Conservation (phyloP, 2,888 invertebrate genomes). For the Nephrotoma guestfalica region DNA sequence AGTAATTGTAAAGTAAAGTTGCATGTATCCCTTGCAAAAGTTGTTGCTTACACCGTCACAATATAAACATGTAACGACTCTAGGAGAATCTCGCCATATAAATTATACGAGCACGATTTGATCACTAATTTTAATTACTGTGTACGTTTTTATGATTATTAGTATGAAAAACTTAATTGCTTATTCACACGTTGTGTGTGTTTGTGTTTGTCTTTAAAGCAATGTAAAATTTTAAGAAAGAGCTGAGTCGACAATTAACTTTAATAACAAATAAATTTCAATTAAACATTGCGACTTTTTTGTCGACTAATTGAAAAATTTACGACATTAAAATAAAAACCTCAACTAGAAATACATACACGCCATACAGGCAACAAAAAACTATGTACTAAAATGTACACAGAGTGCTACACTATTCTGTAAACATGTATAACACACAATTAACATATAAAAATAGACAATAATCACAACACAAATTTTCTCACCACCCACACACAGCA, state of each 20-base stretch:
- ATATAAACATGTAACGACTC: too few relatives aligned
- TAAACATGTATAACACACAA: background rate
- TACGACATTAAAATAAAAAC: background rate
- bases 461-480: background rate
- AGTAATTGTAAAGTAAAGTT: too few relatives aligned
- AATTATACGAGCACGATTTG: background rate
- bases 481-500: background rate
- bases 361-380: background rate
- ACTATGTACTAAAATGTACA: background rate
- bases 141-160: background rate
- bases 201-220: background rate
- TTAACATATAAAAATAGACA: background rate
- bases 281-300: background rate
- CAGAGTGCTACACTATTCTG: background rate
- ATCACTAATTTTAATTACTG: background rate
- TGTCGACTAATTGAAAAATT: background rate
- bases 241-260: background rate
- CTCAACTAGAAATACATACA: background rate
- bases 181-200: background rate
- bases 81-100: background rate
- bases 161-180: background rate
- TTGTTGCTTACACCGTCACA: too few relatives aligned
- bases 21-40: too few relatives aligned
- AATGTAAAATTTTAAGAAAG: background rate
- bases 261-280: background rate